Percentiles rank a stretch among this genome's conserved stretches.
These are phyloP conservation scores for Caranx melampygus DNA, from an alignment of 2,113 vertebrate genomes.

Conservation along the genomic window DNA sequence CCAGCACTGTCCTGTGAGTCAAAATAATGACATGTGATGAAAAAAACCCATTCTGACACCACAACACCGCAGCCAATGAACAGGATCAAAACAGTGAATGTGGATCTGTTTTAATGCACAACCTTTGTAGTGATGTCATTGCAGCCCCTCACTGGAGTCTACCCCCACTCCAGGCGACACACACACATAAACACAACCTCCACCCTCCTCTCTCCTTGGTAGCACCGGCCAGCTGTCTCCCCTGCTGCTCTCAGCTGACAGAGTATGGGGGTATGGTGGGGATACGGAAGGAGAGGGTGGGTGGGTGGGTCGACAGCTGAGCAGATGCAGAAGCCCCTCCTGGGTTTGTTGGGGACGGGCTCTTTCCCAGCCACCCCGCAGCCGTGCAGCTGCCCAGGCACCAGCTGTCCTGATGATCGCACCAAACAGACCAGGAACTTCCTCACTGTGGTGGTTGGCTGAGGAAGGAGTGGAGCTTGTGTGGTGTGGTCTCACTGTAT, in stretches of 20 bases:
- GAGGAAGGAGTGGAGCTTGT: conserved; percentile 37
- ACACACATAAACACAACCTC: conserved; percentile 49
- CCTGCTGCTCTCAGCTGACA: conserved; percentile 80
- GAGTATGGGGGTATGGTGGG: conserved; percentile 41
- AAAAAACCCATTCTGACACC: not conserved
- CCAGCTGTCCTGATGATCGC: conserved; percentile 78
- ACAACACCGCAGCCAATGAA: not conserved
- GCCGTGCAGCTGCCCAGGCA: conserved; percentile 76
- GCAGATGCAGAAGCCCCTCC: conserved; percentile 79
- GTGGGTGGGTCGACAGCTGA: conserved; percentile 71
- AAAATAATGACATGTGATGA: not conserved
- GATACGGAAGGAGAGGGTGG: conserved; percentile 17
- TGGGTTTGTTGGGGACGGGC: conserved; percentile 62
- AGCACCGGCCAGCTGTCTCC: conserved; percentile 81
- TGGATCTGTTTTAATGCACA: conserved; percentile 50
- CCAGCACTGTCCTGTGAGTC: not conserved
- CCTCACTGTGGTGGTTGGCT: conserved; percentile 45
- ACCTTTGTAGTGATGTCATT: conserved; percentile 62
- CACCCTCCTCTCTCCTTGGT: conserved; percentile 39
- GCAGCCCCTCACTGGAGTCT: conserved; percentile 12
- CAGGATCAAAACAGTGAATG: conserved; percentile 6
- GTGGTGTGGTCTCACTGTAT: conserved; percentile 42
- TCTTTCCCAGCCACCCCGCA: conserved; percentile 80
- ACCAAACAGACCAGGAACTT: conserved; percentile 56
- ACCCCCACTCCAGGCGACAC: conserved; percentile 30